Percentiles rank a stretch among this genome's conserved stretches.
Conservation (phyloP, 2,888 invertebrate species). For the Lutraria lutraria region DNA sequence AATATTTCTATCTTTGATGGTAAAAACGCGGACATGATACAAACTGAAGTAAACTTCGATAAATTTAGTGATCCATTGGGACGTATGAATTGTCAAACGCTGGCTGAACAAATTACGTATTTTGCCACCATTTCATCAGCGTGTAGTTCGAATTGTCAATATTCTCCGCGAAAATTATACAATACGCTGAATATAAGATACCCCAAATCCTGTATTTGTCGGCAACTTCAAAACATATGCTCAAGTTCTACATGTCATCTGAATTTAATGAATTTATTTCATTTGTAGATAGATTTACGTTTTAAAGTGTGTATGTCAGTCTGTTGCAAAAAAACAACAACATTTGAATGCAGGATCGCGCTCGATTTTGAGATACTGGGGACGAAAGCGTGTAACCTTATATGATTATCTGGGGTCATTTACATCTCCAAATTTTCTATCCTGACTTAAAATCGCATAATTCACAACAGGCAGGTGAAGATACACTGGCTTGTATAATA, state of each 20-base stretch:
- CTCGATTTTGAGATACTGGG: not conserved
- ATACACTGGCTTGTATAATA: not conserved
- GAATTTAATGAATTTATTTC: too few relatives aligned
- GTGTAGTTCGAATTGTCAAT: not conserved
- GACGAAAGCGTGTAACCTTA: not conserved
- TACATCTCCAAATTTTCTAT: not conserved
- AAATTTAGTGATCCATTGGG: not conserved
- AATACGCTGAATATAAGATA: not conserved
- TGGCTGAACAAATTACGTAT: not conserved
- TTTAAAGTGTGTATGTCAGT: too few relatives aligned
- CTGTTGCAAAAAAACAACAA: too few relatives aligned
- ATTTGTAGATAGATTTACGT: too few relatives aligned
- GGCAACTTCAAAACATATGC: too few relatives aligned
- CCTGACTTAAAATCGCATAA: not conserved
- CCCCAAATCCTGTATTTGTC: too few relatives aligned
- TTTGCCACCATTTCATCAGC: not conserved
- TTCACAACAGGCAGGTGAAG: slow-evolving; percentile 32
- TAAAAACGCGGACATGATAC: not conserved
- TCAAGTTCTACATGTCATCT: too few relatives aligned
- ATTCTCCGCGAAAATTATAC: not conserved
- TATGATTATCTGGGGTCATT: not conserved
- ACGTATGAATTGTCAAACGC: not conserved
- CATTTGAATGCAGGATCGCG: not conserved
- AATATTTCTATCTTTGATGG: not conserved
- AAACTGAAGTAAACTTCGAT: not conserved